These are phyloP conservation scores for Neogobius melanostomus DNA, from an alignment of 2,113 vertebrate genomes.

Conservation along the genomic window DNA sequence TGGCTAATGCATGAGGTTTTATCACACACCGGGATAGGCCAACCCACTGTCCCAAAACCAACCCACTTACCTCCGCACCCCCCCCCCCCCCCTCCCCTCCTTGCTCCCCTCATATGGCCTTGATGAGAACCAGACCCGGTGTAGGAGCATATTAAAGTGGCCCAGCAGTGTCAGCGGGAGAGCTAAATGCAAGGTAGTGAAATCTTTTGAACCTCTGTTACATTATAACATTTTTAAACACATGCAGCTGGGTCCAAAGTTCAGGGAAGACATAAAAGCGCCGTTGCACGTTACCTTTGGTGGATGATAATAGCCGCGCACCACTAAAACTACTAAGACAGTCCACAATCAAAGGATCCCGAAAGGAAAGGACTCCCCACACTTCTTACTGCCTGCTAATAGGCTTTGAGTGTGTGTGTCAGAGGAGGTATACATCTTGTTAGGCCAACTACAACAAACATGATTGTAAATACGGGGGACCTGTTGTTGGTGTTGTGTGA, in stretches of 20 bases:
- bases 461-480: conserved; percentile 57
- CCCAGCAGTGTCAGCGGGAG: conserved; percentile 81
- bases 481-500: conserved; percentile 63
- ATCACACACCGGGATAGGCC: conserved; percentile 58
- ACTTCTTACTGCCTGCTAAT: conserved; percentile 77
- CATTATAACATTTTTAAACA: conserved; percentile 84
- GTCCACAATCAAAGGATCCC: conserved; percentile 74
- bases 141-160: conserved; percentile 81
- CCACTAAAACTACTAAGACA: conserved; percentile 79
- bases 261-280: conserved; percentile 80
- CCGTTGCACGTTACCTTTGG: conserved; percentile 73
- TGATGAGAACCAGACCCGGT: conserved; percentile 82
- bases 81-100: conserved; percentile 48
- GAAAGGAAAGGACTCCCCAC: conserved; percentile 66
- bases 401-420: conserved; percentile 62
- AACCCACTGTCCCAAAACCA: conserved; percentile 49
- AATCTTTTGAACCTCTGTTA: conserved; percentile 84
- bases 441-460: conserved; percentile 61
- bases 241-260: conserved; percentile 83
- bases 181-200: conserved; percentile 83
- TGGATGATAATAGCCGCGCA: conserved; percentile 77
- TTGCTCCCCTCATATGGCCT: conserved; percentile 73
- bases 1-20: conserved; percentile 67
- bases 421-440: conserved; percentile 55
- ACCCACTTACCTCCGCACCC: conserved; percentile 39